Percentiles rank a stretch among this genome's conserved stretches.
Conservation (phyloP, 2,888 invertebrate species). For the Diabrotica balteata region DNA sequence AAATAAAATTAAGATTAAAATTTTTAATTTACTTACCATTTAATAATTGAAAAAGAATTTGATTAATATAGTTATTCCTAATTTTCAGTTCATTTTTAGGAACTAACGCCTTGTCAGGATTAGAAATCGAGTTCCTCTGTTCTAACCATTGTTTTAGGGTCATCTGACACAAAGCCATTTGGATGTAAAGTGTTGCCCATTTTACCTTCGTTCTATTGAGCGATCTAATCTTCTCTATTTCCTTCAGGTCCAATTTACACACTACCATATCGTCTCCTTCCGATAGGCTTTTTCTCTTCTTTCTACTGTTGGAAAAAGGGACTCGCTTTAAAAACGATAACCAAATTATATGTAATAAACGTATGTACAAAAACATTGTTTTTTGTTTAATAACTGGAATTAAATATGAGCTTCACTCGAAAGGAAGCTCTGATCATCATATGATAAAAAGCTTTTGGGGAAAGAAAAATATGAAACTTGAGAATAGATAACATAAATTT, state of each 20-base stretch:
- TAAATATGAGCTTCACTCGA: too few species aligned
- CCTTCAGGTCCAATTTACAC: constrained; percentile 50
- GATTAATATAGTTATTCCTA: constrained; percentile 62
- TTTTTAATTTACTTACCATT: constrained; percentile 50
- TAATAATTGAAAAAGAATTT: constrained; percentile 76
- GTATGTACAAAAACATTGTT: too few species aligned
- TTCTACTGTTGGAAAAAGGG: constrained; percentile 4
- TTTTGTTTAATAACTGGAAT: too few species aligned
- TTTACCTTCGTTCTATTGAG: constrained; percentile 54
- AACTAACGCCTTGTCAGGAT: constrained; percentile 45
- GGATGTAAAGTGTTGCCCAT: constrained; percentile 79
- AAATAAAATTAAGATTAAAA: too few species aligned
- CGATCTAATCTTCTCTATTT: constrained; percentile 45
- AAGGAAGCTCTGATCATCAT: too few species aligned
- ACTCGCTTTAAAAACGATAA: neutral
- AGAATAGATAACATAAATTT: too few species aligned
- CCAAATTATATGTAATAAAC: neutral
- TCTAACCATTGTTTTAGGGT: constrained; percentile 81
- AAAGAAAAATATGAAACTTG: too few species aligned
- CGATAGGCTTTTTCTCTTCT: constrained; percentile 52
- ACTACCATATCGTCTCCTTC: constrained; percentile 53
- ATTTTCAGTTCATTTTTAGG: constrained; percentile 44
- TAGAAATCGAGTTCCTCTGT: constrained; percentile 63
- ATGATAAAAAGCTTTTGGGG: too few species aligned
- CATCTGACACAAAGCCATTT: constrained; percentile 82